These are phyloP conservation scores for Pristionchus pacificus DNA, from an alignment of 1,140 invertebrate genomes.

Conservation along the genomic window DNA sequence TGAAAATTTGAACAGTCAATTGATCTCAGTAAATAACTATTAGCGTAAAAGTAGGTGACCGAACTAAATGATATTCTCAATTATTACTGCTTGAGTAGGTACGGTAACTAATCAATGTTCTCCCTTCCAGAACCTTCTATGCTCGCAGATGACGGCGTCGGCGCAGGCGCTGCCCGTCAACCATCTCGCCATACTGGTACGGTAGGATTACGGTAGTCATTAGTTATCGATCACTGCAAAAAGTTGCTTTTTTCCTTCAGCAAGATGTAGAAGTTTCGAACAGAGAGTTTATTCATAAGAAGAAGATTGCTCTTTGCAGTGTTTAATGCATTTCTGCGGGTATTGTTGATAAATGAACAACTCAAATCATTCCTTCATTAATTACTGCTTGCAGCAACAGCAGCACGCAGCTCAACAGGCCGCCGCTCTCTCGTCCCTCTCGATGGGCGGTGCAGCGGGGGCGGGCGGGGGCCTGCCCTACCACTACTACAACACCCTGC, in stretches of 20 bases:
- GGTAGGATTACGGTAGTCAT: too few species aligned
- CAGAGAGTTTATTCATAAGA: too few species aligned
- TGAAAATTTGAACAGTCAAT: not conserved
- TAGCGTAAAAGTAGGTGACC: too few species aligned
- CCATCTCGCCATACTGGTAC: not conserved
- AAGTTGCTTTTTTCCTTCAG: too few species aligned
- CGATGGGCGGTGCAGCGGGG: too few species aligned
- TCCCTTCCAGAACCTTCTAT: not conserved
- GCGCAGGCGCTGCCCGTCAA: not conserved
- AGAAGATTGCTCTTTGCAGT: not conserved
- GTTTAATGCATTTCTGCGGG: not conserved
- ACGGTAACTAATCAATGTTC: too few species aligned
- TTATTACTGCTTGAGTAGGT: too few species aligned
- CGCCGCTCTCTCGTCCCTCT: not conserved
- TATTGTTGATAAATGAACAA: too few species aligned
- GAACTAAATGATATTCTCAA: too few species aligned
- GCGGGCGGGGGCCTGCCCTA: conserved; percentile 1
- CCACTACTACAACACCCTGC: not conserved
- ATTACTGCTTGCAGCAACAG: not conserved
- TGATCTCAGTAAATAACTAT: too few species aligned
- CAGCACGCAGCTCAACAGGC: not conserved
- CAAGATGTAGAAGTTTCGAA: too few species aligned
- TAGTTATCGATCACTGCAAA: too few species aligned
- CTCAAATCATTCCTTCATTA: not conserved
- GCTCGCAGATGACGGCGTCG: not conserved